Evolutionary conservation across 1,140 invertebrate species (phyloP).

Genomic region (Euwallacea fornicatus): DNA sequence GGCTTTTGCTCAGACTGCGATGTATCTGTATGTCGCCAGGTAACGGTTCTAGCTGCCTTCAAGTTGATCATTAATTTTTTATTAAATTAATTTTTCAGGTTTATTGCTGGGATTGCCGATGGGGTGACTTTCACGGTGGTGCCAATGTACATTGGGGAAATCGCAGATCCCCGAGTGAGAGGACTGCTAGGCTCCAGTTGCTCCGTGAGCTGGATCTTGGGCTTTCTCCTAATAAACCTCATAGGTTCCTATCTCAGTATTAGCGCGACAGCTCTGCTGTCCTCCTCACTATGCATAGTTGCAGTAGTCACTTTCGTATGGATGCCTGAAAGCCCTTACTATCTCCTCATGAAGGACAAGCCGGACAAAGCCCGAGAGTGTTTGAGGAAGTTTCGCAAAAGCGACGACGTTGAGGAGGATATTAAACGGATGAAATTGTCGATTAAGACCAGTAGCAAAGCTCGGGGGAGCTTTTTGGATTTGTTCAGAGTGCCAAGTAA

Average conservation of each 20-base stretch:
- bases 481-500: constrained; percentile 62
- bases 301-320: constrained; percentile 66
- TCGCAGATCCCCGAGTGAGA: constrained; percentile 66
- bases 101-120: constrained; percentile 66
- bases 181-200: constrained; percentile 56
- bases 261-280: constrained; percentile 61
- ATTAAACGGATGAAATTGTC: constrained; percentile 62
- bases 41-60: constrained; percentile 1
- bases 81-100: constrained; percentile 43
- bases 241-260: constrained; percentile 66
- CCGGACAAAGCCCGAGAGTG: constrained; percentile 63
- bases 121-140: constrained; percentile 67
- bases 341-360: constrained; percentile 61
- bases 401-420: constrained; percentile 58
- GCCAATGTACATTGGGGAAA: constrained; percentile 68
- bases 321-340: constrained; percentile 81
- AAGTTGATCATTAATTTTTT: neutral
- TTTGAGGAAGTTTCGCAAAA: constrained; percentile 62
- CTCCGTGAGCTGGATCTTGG: constrained; percentile 55
- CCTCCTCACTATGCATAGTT: constrained; percentile 60
- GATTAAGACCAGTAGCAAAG: constrained; percentile 51
- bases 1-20: constrained; percentile 52
- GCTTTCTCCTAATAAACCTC: constrained; percentile 68
- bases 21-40: constrained; percentile 59
- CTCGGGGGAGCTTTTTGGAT: constrained; percentile 59